These are phyloP conservation scores for Patella caerulea DNA, from an alignment of 2,888 invertebrate genomes.

Conservation along the genomic window DNA sequence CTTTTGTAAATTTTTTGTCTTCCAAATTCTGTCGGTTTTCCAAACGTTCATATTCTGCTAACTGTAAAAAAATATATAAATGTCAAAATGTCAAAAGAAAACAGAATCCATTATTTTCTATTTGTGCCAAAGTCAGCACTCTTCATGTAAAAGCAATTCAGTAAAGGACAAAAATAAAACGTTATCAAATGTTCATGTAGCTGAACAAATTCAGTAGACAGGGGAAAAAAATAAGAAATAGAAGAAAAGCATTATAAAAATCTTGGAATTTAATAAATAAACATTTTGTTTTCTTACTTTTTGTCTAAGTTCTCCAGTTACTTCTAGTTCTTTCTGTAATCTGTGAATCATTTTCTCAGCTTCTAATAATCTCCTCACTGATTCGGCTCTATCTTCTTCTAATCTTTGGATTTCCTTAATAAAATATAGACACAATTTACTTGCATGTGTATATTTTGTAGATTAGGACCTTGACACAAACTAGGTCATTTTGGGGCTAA, in stretches of 20 bases:
- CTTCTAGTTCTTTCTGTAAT: slow-evolving; percentile 66
- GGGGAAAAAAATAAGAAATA: too few relatives aligned
- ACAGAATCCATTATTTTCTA: too few relatives aligned
- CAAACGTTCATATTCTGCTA: slow-evolving; percentile 68
- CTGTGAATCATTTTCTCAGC: slow-evolving; percentile 68
- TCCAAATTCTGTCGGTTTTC: slow-evolving; percentile 47
- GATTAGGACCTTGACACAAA: too few relatives aligned
- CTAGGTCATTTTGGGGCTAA: too few relatives aligned
- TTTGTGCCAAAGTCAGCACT: too few relatives aligned
- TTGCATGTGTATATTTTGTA: too few relatives aligned
- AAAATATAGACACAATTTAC: neutral
- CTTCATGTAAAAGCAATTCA: too few relatives aligned
- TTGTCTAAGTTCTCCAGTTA: slow-evolving; percentile 54
- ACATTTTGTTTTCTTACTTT: slow-evolving; percentile 45
- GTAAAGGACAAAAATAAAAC: too few relatives aligned
- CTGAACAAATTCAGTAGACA: too few relatives aligned
- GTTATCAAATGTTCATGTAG: too few relatives aligned
- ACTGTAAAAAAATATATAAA: slow-evolving; percentile 40
- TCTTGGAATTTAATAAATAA: too few relatives aligned
- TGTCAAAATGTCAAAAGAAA: neutral
- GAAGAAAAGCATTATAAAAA: too few relatives aligned
- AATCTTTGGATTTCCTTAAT: slow-evolving; percentile 77
- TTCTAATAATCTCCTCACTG: slow-evolving; percentile 77
- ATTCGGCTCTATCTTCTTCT: slow-evolving; percentile 75
- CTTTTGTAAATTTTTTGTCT: slow-evolving; percentile 73